Evolutionary conservation across 2,888 invertebrate genomes (phyloP).

Genomic region (Bellardia bayeri): DNA sequence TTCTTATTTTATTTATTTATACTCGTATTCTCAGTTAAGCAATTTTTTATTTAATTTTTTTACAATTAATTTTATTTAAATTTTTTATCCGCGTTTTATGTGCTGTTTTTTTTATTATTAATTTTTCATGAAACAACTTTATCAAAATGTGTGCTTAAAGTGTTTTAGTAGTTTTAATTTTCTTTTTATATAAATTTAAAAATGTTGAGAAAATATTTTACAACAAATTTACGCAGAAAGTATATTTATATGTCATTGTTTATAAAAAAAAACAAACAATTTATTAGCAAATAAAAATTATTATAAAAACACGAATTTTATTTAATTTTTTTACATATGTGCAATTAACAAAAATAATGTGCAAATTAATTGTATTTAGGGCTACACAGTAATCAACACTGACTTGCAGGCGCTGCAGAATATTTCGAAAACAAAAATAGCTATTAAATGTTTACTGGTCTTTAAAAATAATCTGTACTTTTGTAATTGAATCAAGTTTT

Average conservation of each 20-base stretch:
- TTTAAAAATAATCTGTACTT: not conserved
- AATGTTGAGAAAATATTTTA: slow-evolving; percentile 62
- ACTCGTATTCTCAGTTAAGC: slow-evolving; percentile 51
- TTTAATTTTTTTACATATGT: slow-evolving; percentile 60
- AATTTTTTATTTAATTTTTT: slow-evolving; percentile 56
- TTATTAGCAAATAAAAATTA: slow-evolving; percentile 39
- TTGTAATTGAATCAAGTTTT: not conserved
- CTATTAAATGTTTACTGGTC: not conserved
- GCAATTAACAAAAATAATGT: slow-evolving; percentile 67
- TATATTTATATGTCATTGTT: not conserved
- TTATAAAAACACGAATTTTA: slow-evolving; percentile 59
- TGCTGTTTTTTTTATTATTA: slow-evolving; percentile 42
- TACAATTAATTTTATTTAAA: slow-evolving; percentile 45
- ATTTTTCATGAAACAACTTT: slow-evolving; percentile 60
- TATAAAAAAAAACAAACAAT: slow-evolving; percentile 11
- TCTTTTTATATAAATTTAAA: slow-evolving; percentile 41
- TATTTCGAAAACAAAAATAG: not conserved
- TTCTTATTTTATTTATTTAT: slow-evolving; percentile 29
- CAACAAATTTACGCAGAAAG: slow-evolving; percentile 59
- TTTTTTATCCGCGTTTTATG: slow-evolving; percentile 55
- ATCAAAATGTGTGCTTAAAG: slow-evolving; percentile 70
- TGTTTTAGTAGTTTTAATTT: slow-evolving; percentile 53
- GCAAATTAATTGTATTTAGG: slow-evolving; percentile 67
- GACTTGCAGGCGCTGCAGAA: not conserved
- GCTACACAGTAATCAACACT: slow-evolving; percentile 15